Evolutionary conservation across 2,888 invertebrate genomes (phyloP).

Genomic region (Formica aserva): DNA sequence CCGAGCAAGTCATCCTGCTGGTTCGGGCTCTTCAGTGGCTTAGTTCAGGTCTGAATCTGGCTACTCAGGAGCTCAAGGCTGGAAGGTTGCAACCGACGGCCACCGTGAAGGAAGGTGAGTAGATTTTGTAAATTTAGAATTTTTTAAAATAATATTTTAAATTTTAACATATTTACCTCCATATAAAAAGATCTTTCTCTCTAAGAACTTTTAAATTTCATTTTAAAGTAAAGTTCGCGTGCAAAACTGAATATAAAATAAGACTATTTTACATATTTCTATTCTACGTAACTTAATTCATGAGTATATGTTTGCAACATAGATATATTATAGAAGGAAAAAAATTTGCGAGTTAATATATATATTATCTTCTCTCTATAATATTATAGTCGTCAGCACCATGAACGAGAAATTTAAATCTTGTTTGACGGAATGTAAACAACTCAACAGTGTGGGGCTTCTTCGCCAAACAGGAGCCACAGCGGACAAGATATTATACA

Average conservation of each 20-base stretch:
- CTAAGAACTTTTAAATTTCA: not conserved
- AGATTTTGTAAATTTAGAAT: not conserved
- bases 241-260: not conserved
- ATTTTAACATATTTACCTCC: not conserved
- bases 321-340: not conserved
- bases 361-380: too few species aligned
- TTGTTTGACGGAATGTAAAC: conserved; percentile 95
- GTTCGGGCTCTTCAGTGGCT: conserved; percentile 97
- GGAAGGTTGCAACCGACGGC: conserved; percentile 96
- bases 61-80: conserved; percentile 93
- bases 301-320: not conserved
- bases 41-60: conserved; percentile 96
- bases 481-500: conserved; percentile 98
- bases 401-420: conserved; percentile 97
- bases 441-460: conserved; percentile 92
- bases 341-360: not conserved
- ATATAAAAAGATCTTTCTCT: too few species aligned
- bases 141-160: not conserved
- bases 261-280: not conserved
- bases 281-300: not conserved
- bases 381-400: conserved; percentile 92
- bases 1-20: conserved; percentile 94
- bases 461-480: conserved; percentile 93
- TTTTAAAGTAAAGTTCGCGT: not conserved
- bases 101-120: conserved; percentile 94